These are phyloP conservation scores for Thaumatotibia leucotreta DNA, from an alignment of 1,140 invertebrate species.

Conservation along the genomic window DNA sequence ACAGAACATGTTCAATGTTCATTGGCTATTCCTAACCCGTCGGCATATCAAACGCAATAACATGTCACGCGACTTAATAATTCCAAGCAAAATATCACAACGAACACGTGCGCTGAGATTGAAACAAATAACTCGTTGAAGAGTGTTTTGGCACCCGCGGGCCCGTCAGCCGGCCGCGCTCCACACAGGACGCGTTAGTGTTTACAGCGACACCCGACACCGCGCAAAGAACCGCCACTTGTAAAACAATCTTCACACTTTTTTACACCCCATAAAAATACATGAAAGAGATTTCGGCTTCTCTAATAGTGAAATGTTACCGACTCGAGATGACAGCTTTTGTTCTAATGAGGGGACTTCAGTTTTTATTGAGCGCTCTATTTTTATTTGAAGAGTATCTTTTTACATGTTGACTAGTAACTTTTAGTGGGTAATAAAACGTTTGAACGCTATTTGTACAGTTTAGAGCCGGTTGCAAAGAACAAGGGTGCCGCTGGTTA, in stretches of 20 bases:
- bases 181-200: too few species aligned
- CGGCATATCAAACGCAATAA: too few species aligned
- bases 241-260: conserved; percentile 72
- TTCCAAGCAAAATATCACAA: neutral
- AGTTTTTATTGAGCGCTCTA: conserved; percentile 62
- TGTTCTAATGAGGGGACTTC: conserved; percentile 72
- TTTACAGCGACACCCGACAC: conserved; percentile 63
- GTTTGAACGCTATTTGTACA: neutral
- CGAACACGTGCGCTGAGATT: neutral
- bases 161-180: conserved; percentile 59
- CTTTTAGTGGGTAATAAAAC: conserved; percentile 6
- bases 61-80: neutral
- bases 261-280: conserved; percentile 72
- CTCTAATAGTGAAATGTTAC: conserved; percentile 73
- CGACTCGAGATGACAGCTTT: conserved; percentile 72
- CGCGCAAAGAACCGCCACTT: conserved; percentile 68
- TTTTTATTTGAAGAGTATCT: too few species aligned
- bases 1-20: too few species aligned
- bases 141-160: conserved; percentile 47
- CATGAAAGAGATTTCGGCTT: conserved; percentile 66
- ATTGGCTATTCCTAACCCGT: too few species aligned
- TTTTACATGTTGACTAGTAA: conserved; percentile 19
- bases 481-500: neutral
- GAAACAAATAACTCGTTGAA: conserved; percentile 1
- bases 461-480: neutral